Evolutionary conservation across 2,888 invertebrate species (phyloP), one percentile per base, ranked within the genome.

Genomic region (Lutraria lutraria): DNA sequence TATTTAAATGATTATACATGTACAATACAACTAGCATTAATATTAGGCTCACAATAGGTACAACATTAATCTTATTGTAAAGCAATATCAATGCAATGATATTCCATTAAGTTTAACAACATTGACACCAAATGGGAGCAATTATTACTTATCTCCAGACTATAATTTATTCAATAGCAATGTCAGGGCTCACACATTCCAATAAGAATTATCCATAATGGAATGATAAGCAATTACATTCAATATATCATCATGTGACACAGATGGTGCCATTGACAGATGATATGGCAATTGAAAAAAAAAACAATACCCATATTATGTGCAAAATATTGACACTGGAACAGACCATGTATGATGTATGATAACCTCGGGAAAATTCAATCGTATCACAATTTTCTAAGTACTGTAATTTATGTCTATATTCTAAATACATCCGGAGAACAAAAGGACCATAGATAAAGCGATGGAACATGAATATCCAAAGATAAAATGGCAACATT

Each of bases 201-300:
- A 56, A 56, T 56, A 1, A 56, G 3, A 56, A 56, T 15, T 19
- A 56, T 56, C 56, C 15, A 56, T 3, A 15, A 12, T 12, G 53
- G 53, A 53, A 53, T 53, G 19, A 68, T 10, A 3, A n/a, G n/a
- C 63, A 68, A 25, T 68, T 68, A 68, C 25, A 25, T 68, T 68
- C 25, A 25, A 68, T 68, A 25, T 68, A 68, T 68, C 12, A n/a
- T 68, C 63, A 68, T 68, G n/a, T 68, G 63, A 68, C 63, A 68
- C 63, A 68, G 21, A 25, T 68, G 63, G 12, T 8, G 25, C 25
- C 63, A 68, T 0, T n/a, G n/a, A 68, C 25, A 68, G 63, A 68
- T 25, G 25, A 68, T 25, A 68, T 8, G 6, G 19, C 56, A 56
- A 56, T 56, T 15, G 56, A 56, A 56, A 56, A 19, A 56, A 56